These are phyloP conservation scores for Lates japonicus DNA, from an alignment of 2,797 vertebrate species.

Conservation along the genomic window DNA sequence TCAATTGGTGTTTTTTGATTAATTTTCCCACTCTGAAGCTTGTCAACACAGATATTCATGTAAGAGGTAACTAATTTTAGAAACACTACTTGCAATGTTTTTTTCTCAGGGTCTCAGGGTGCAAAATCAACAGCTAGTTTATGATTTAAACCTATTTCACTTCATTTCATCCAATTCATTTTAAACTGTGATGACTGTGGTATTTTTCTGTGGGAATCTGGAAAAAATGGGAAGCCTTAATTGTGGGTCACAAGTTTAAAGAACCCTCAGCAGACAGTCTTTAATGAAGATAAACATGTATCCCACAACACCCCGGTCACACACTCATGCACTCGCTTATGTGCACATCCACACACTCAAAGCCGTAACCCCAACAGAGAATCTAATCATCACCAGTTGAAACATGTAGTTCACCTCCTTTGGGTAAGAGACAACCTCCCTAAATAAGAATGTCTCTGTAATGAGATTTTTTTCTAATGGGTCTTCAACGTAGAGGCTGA, in stretches of 20 bases:
- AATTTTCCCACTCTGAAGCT: conserved; percentile 18
- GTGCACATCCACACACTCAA: background rate
- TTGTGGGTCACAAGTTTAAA: background rate
- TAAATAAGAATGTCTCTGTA: conserved; percentile 76
- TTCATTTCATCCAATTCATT: background rate
- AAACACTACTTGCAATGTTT: background rate
- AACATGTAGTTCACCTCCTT: conserved; percentile 75
- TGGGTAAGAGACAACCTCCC: conserved; percentile 69
- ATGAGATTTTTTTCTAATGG: conserved; percentile 81
- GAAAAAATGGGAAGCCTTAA: background rate
- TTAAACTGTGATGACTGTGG: background rate
- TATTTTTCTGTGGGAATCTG: background rate
- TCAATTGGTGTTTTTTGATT: conserved; percentile 10
- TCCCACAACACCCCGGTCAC: background rate
- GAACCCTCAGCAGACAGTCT: background rate
- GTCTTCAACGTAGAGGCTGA: conserved; percentile 71
- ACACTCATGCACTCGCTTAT: background rate
- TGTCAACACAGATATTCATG: conserved; percentile 23
- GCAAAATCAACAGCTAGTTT: background rate
- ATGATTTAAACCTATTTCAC: background rate
- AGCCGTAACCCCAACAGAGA: conserved; percentile 31
- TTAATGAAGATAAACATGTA: conserved; percentile 14
- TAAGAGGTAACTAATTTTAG: conserved; percentile 9
- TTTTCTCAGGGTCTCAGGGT: background rate
- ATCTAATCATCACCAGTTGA: conserved; percentile 63